phyloP scores from a whole-genome alignment of 2,797 vertebrate genomes.

The Todus mexicanus region DNA sequence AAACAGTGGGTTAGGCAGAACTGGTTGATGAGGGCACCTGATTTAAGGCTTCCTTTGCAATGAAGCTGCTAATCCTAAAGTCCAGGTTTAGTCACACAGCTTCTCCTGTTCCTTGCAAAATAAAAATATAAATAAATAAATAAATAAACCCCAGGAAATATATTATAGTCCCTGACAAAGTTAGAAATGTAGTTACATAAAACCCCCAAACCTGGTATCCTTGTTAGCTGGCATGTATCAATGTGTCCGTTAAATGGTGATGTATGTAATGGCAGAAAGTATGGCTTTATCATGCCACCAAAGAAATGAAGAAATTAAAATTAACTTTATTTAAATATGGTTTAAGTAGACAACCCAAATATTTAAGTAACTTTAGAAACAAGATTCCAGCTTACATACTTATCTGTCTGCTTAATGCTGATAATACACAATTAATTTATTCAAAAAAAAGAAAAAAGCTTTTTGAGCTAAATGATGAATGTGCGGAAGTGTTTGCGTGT shows the following conservation, averaged over 20 bases:
- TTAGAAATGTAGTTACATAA: not conserved
- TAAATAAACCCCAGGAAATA: no score
- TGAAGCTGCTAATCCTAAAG: not conserved
- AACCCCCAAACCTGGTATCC: not conserved
- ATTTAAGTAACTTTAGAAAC: slow-evolving; percentile 24
- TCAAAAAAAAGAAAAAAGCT: not conserved
- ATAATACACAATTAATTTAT: not conserved
- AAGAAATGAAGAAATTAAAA: not conserved
- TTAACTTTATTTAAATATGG: slow-evolving; percentile 5
- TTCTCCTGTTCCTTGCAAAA: not conserved
- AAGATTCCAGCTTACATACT: not conserved
- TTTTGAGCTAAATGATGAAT: not conserved
- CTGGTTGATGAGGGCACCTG: not conserved
- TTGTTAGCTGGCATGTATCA: not conserved
- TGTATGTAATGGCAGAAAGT: not conserved
- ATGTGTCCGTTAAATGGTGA: not conserved
- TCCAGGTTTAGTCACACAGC: not conserved
- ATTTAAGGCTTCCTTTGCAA: not conserved
- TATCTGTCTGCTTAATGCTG: not conserved
- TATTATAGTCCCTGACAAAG: not conserved
- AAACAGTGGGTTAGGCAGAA: not conserved
- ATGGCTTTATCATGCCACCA: not conserved
- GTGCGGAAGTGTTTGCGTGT: not conserved
- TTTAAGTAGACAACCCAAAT: slow-evolving; percentile 16
- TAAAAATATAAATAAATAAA: no score